Conservation (phyloP, 2,888 invertebrate genomes). For the Lacanobia oleracea region DNA sequence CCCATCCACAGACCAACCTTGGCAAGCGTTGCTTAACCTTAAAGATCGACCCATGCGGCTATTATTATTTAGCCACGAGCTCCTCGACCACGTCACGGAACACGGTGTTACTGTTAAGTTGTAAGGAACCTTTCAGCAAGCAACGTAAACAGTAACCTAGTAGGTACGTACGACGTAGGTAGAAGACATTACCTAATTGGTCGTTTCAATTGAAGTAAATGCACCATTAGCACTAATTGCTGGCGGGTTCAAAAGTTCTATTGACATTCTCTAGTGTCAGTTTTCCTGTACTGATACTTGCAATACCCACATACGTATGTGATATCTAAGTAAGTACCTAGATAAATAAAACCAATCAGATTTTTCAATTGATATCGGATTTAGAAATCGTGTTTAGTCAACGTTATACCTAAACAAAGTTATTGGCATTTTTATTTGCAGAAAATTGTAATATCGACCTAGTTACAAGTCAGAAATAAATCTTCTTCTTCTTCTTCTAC, state of each 20-base stretch:
- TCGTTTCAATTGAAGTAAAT: constrained; percentile 6
- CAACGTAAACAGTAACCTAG: not conserved
- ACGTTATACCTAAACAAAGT: not conserved
- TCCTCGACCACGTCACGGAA: too few species aligned
- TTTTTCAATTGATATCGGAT: constrained; percentile 5
- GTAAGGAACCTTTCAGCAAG: too few species aligned
- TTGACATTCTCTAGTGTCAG: too few species aligned
- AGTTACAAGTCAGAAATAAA: too few species aligned
- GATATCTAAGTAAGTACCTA: too few species aligned
- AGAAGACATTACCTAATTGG: constrained; percentile 3
- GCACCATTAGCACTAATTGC: not conserved
- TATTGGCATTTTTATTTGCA: not conserved
- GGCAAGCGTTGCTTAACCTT: too few species aligned
- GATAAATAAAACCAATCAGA: not conserved
- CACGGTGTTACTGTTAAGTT: too few species aligned
- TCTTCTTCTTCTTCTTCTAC: too few species aligned
- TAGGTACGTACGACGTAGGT: not conserved
- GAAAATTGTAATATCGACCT: not conserved
- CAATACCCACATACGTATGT: not conserved
- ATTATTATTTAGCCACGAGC: too few species aligned
- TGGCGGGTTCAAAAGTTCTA: too few species aligned
- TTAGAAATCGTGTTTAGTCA: not conserved
- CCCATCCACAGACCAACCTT: too few species aligned
- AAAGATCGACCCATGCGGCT: too few species aligned
- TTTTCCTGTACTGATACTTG: not conserved